A percentile compares a stretch with the other conserved stretches of the same genome.
Evolutionary conservation across 2,888 invertebrate genomes (phyloP).

Genomic region (Sipha maydis): DNA sequence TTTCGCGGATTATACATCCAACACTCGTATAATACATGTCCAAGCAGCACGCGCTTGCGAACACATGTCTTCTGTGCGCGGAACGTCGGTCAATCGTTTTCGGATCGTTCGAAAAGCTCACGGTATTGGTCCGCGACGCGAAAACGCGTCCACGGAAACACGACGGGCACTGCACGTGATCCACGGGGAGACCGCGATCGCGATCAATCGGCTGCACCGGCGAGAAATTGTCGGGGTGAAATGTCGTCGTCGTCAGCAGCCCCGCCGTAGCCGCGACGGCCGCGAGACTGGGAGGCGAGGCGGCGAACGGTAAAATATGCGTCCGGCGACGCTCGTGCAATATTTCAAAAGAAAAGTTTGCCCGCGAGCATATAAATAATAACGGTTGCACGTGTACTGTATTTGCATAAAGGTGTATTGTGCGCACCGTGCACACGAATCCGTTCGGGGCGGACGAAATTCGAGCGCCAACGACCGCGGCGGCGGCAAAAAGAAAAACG

Average conservation of each 20-base stretch:
- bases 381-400: not conserved
- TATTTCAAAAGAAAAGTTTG: slow-evolving; percentile 58
- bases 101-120: too few relatives aligned
- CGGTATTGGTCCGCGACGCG: too few relatives aligned
- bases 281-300: too few relatives aligned
- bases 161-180: not conserved
- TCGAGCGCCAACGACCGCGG: not conserved
- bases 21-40: too few relatives aligned
- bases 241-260: slow-evolving; percentile 32
- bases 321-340: slow-evolving; percentile 1
- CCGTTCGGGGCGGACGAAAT: not conserved
- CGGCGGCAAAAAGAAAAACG: not conserved
- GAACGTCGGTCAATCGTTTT: not conserved
- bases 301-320: slow-evolving; percentile 52
- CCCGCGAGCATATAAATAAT: slow-evolving; percentile 41
- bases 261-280: not conserved
- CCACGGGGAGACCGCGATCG: not conserved
- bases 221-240: slow-evolving; percentile 28
- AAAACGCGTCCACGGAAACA: too few relatives aligned
- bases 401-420: not conserved
- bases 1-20: not conserved
- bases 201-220: not conserved
- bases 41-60: not conserved
- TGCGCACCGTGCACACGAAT: too few relatives aligned
- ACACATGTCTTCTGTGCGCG: too few relatives aligned